Percentiles rank a stretch among this genome's conserved stretches.
These are phyloP conservation scores for Corbicula japonica DNA, from an alignment of 2,888 invertebrate species.

Conservation along the genomic window DNA sequence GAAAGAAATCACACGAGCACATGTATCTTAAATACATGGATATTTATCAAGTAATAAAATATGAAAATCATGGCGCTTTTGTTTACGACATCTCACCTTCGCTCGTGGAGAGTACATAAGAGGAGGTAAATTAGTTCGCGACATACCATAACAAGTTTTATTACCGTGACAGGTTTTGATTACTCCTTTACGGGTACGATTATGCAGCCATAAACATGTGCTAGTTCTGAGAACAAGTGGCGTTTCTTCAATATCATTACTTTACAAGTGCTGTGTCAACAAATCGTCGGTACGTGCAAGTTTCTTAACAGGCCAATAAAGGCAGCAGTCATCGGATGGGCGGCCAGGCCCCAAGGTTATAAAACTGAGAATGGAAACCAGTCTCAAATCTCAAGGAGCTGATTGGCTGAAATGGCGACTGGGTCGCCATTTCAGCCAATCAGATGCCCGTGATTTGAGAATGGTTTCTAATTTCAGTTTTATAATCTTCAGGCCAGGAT, in stretches of 20 bases:
- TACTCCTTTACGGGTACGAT: constrained; percentile 61
- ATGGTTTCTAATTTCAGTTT: too few relatives aligned
- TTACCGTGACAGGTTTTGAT: constrained; percentile 55
- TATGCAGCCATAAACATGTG: constrained; percentile 57
- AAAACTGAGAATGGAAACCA: too few relatives aligned
- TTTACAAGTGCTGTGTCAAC: constrained; percentile 49
- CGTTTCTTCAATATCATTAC: constrained; percentile 46
- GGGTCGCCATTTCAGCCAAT: too few relatives aligned
- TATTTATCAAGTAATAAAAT: too few relatives aligned
- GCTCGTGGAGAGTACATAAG: constrained; percentile 63
- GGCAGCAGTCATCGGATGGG: constrained; percentile 17
- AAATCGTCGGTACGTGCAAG: constrained; percentile 26
- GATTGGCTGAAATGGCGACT: too few relatives aligned
- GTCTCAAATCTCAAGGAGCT: too few relatives aligned
- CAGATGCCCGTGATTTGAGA: too few relatives aligned
- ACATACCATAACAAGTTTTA: constrained; percentile 62
- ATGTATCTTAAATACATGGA: too few relatives aligned
- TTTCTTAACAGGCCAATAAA: constrained; percentile 10
- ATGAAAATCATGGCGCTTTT: too few relatives aligned
- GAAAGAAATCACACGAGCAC: too few relatives aligned
- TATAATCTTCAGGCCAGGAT: too few relatives aligned
- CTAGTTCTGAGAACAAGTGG: constrained; percentile 48
- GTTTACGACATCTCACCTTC: constrained; percentile 57
- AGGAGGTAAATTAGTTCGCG: constrained; percentile 64
- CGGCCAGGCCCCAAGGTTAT: too few relatives aligned